phyloP scores from a whole-genome alignment of 2,113 vertebrate species.

The Salvator merianae region DNA sequence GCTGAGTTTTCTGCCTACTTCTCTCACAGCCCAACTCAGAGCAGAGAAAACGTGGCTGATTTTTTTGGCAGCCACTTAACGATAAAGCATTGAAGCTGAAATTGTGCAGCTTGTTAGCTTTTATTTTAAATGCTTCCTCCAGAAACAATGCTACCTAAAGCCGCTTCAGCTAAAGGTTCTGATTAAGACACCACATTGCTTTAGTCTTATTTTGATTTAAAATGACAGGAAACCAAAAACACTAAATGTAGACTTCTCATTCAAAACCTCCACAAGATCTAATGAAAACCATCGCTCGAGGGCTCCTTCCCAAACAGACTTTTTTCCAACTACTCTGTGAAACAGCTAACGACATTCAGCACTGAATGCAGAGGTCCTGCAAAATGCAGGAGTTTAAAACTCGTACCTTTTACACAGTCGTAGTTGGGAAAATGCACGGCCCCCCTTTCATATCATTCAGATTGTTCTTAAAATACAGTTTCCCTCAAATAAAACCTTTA shows the following conservation, averaged over 20 bases:
- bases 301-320: constrained; percentile 9
- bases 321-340: background rate
- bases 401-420: too few species aligned
- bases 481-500: too few species aligned
- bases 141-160: constrained; percentile 38
- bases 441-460: too few species aligned
- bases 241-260: constrained; percentile 25
- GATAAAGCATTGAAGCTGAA: background rate
- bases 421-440: too few species aligned
- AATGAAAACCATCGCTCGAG: constrained; percentile 49
- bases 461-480: too few species aligned
- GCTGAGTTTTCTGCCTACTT: constrained; percentile 21
- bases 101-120: constrained; percentile 42
- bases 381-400: too few species aligned
- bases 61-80: fast-evolving
- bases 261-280: constrained; percentile 30
- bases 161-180: constrained; percentile 29
- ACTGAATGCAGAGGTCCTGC: too few species aligned
- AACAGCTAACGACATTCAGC: background rate
- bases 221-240: constrained; percentile 61
- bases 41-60: background rate
- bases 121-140: constrained; percentile 35
- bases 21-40: constrained; percentile 17
- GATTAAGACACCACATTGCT: constrained; percentile 29
- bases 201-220: constrained; percentile 54